phyloP scores from a whole-genome alignment of 2,797 vertebrate species.

The Serranus cabrilla region DNA sequence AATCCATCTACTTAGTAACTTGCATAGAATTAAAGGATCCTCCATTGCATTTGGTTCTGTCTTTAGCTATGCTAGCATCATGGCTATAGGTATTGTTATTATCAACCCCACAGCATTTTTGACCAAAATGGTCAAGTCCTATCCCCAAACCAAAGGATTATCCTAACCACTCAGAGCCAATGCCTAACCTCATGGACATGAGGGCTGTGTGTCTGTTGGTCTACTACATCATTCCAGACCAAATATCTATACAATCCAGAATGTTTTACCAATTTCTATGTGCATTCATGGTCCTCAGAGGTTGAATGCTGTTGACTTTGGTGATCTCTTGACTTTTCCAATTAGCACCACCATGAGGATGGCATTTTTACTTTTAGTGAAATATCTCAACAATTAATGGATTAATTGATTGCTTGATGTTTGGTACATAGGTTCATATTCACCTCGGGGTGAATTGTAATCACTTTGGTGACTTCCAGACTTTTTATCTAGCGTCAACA shows the following conservation, averaged over 20 bases:
- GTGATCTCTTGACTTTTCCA: background rate
- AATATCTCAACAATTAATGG: background rate
- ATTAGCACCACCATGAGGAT: background rate
- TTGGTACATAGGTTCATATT: background rate
- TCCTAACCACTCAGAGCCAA: no score
- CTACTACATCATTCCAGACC: background rate
- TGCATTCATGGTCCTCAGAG: background rate
- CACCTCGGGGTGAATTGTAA: background rate
- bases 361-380: background rate
- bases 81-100: background rate
- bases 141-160: no score
- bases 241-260: background rate
- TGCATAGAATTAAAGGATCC: background rate
- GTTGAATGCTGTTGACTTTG: background rate
- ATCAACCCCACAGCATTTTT: no score
- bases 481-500: background rate
- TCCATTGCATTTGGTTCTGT: background rate
- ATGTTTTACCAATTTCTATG: background rate
- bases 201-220: background rate
- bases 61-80: background rate
- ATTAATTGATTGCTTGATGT: background rate
- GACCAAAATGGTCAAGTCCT: no score
- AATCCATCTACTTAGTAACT: background rate
- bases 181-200: no score
- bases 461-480: background rate